Evolutionary conservation across 2,797 vertebrate genomes (phyloP).

Genomic region (Nannoperca obscura): DNA sequence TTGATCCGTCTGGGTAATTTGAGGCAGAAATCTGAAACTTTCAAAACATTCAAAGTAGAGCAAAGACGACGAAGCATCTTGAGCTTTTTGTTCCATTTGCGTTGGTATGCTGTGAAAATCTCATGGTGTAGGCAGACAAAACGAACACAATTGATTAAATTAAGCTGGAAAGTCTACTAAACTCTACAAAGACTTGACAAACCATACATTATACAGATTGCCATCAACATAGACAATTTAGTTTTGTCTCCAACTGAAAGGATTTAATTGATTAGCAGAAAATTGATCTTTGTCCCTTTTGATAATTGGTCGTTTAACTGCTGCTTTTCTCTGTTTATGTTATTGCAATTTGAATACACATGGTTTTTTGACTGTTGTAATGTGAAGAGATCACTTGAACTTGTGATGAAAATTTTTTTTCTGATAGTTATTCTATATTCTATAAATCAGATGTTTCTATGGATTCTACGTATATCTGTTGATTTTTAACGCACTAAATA

Average conservation of each 20-base stretch:
- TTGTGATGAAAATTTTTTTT: no score
- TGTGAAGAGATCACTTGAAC: background rate
- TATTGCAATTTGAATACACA: background rate
- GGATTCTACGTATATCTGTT: background rate
- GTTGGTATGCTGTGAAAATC: background rate
- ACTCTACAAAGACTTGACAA: background rate
- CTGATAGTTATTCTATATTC: background rate
- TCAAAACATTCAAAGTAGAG: background rate
- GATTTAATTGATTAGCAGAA: background rate
- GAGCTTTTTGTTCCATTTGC: background rate
- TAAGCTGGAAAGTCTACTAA: background rate
- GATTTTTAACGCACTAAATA: no score
- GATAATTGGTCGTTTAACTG: background rate
- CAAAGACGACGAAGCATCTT: background rate
- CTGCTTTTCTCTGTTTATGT: background rate
- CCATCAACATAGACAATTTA: background rate
- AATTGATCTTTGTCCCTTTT: background rate
- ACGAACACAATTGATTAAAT: background rate
- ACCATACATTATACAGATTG: background rate
- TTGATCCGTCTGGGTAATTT: background rate
- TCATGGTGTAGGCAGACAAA: background rate
- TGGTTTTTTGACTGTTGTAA: background rate
- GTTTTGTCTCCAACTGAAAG: background rate
- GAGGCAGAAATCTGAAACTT: background rate
- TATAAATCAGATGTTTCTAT: background rate